These are phyloP conservation scores for Unio delphinus DNA, from an alignment of 2,888 invertebrate species.

Conservation along the genomic window DNA sequence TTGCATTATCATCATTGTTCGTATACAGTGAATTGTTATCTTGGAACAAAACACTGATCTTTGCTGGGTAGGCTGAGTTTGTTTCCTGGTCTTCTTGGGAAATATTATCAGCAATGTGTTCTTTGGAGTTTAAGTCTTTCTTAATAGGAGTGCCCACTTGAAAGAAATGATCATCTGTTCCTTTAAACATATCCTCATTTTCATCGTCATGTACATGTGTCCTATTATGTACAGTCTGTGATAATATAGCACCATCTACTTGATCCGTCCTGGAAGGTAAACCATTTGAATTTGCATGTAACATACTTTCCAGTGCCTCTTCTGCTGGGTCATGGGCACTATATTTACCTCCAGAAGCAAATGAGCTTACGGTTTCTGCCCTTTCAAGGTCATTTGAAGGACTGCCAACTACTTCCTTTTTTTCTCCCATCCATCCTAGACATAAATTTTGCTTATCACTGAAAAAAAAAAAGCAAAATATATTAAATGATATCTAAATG, in stretches of 20 bases:
- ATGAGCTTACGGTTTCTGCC: conserved; percentile 41
- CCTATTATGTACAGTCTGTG: conserved; percentile 10
- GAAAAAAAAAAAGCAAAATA: conserved; percentile 4
- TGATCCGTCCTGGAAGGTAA: conserved; percentile 5
- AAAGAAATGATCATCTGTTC: conserved; percentile 36
- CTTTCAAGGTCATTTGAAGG: conserved; percentile 27
- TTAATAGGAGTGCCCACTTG: background rate
- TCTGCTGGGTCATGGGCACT: conserved; percentile 23
- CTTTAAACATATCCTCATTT: conserved; percentile 42
- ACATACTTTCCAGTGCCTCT: conserved; percentile 18
- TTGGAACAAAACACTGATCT: too few relatives aligned
- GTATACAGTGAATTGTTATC: too few relatives aligned
- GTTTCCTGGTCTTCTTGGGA: too few relatives aligned
- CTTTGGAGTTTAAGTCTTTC: too few relatives aligned
- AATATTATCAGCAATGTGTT: too few relatives aligned
- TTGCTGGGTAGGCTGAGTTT: too few relatives aligned
- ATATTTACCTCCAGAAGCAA: conserved; percentile 37
- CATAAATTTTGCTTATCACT: conserved; percentile 18
- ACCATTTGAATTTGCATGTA: conserved; percentile 6
- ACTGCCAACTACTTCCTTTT: conserved; percentile 22
- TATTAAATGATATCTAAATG: background rate
- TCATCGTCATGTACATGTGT: conserved; percentile 16
- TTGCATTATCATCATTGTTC: too few relatives aligned
- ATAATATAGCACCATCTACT: conserved; percentile 10
- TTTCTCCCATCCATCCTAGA: conserved; percentile 11